Evolutionary conservation across 2,797 vertebrate genomes (phyloP).

Genomic region (Gephyroberyx darwinii): DNA sequence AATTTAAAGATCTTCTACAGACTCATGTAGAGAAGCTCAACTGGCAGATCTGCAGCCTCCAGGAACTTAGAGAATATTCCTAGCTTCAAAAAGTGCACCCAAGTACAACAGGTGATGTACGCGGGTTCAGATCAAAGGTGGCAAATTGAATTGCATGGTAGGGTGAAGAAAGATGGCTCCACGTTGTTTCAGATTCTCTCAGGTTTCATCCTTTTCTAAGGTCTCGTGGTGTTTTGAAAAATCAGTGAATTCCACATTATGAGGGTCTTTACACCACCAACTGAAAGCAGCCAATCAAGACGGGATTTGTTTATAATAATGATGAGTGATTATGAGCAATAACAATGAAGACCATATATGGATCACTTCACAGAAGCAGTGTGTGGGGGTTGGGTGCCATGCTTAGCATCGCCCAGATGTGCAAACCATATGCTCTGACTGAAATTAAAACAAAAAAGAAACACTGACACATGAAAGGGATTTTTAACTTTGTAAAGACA

Average conservation of each 20-base stretch:
- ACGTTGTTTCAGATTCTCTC: constrained; percentile 17
- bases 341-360: constrained; percentile 79
- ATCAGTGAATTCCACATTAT: constrained; percentile 50
- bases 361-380: constrained; percentile 77
- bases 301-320: constrained; percentile 71
- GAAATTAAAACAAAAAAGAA: constrained; percentile 84
- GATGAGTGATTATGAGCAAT: constrained; percentile 80
- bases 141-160: constrained; percentile 18
- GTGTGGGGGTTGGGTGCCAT: constrained; percentile 64
- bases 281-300: constrained; percentile 59
- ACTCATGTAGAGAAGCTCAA: constrained; percentile 1
- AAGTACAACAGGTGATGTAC: constrained; percentile 2
- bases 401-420: constrained; percentile 91
- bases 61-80: neutral
- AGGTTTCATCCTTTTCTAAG: constrained; percentile 35
- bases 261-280: constrained; percentile 44
- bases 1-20: neutral
- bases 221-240: constrained; percentile 45
- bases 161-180: neutral
- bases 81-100: constrained; percentile 25
- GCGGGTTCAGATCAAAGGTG: constrained; percentile 36
- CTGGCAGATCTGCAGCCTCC: neutral
- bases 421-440: constrained; percentile 93
- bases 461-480: constrained; percentile 93
- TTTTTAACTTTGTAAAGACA: constrained; percentile 91